These are phyloP conservation scores for Pipistrellus kuhlii DNA, from an alignment of 2,797 vertebrate genomes.

Conservation along the genomic window DNA sequence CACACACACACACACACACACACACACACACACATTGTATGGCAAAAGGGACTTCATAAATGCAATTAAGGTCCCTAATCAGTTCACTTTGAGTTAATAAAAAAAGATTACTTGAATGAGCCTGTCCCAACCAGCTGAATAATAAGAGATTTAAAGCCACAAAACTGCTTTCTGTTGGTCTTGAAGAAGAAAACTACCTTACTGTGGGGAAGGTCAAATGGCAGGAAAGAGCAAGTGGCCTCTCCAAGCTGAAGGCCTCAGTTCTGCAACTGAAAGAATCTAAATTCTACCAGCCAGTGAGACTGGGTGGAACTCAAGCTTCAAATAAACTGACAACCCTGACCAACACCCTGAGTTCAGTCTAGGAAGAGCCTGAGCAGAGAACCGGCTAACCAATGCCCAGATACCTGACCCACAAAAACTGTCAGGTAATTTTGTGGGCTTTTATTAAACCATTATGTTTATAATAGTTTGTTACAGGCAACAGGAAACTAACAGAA, in stretches of 20 bases:
- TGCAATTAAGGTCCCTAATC: background rate
- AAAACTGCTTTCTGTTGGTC: background rate
- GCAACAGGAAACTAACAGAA: conserved; percentile 17
- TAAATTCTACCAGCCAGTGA: conserved; percentile 25
- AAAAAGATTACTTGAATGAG: background rate
- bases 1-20: background rate
- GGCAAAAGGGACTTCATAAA: background rate
- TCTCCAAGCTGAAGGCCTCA: background rate
- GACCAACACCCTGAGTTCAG: background rate
- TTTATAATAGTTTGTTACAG: background rate
- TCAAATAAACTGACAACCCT: background rate
- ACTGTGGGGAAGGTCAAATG: background rate
- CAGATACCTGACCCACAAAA: background rate
- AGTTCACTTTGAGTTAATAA: background rate
- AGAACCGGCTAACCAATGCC: conserved; percentile 29
- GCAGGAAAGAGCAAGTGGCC: background rate
- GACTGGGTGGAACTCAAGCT: background rate
- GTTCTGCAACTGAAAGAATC: background rate
- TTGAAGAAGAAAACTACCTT: conserved; percentile 25
- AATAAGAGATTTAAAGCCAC: background rate
- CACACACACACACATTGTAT: background rate
- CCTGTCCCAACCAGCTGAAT: background rate
- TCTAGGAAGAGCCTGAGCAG: background rate
- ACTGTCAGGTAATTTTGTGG: background rate
- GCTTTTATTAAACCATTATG: background rate